Evolutionary conservation across 2,888 invertebrate species (phyloP).

Genomic region (Anaspis maculata): DNA sequence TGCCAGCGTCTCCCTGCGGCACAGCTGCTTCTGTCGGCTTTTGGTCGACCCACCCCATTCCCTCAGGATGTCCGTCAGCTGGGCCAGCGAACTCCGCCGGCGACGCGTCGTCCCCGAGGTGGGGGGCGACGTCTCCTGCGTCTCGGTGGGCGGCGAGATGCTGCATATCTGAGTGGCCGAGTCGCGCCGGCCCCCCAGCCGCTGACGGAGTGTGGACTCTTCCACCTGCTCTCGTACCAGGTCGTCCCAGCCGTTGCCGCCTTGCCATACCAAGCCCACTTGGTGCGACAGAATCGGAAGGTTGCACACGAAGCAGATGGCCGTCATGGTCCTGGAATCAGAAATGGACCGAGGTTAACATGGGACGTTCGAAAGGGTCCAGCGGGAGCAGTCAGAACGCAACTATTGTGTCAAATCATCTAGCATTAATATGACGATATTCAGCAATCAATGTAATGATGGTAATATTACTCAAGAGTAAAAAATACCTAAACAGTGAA

Average conservation of each 20-base stretch:
- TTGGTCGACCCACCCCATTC: slow-evolving; percentile 71
- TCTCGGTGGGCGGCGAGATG: slow-evolving; percentile 69
- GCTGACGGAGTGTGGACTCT: slow-evolving; percentile 75
- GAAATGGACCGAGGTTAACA: slow-evolving; percentile 16
- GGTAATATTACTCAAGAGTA: no score
- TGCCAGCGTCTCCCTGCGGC: slow-evolving; percentile 78
- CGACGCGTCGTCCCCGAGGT: slow-evolving; percentile 55
- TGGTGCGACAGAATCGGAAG: slow-evolving; percentile 90
- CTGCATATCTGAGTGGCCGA: slow-evolving; percentile 86
- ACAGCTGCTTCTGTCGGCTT: slow-evolving; percentile 58
- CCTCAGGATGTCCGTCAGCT: slow-evolving; percentile 77
- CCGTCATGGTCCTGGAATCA: slow-evolving; percentile 76
- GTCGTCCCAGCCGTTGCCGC: slow-evolving; percentile 92
- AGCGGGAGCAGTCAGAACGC: no score
- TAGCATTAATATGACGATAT: no score
- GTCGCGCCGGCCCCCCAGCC: slow-evolving; percentile 78
- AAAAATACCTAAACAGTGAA: no score
- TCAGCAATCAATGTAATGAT: no score
- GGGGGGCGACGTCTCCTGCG: slow-evolving; percentile 63
- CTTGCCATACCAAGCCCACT: slow-evolving; percentile 89
- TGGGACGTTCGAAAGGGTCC: no score
- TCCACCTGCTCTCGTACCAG: slow-evolving; percentile 79
- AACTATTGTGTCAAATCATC: no score
- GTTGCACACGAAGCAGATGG: slow-evolving; percentile 94
- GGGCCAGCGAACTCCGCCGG: slow-evolving; percentile 77